A percentile compares a stretch with the other conserved stretches of the same genome.
Evolutionary conservation across 2,888 invertebrate species (phyloP).

Genomic region (Tipula unca): DNA sequence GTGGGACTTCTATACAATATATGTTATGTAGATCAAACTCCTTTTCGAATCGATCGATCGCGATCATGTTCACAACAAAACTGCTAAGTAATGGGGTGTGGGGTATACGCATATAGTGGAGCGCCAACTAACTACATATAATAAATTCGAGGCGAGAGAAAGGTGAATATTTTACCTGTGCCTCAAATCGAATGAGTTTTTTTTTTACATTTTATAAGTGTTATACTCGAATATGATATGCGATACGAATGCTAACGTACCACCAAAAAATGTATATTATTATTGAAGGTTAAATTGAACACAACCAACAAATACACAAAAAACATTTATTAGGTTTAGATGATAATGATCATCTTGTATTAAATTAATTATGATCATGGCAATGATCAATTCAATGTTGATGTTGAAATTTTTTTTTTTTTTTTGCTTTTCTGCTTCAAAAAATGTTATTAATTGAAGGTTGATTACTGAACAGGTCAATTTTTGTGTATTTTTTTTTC

Average conservation of each 20-base stretch:
- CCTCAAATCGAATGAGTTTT: not conserved
- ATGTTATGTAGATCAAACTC: not conserved
- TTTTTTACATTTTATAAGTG: no score
- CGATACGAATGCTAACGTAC: not conserved
- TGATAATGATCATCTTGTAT: constrained; percentile 14
- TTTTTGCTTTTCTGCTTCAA: not conserved
- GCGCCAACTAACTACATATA: not conserved
- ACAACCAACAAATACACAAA: not conserved
- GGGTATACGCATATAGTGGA: not conserved
- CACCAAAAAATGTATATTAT: not conserved
- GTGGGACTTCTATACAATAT: not conserved
- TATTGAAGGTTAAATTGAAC: not conserved
- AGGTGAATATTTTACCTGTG: constrained; percentile 3
- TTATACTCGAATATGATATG: no score
- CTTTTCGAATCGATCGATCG: not conserved
- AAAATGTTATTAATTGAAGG: not conserved
- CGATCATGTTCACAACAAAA: not conserved
- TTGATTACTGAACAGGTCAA: not conserved
- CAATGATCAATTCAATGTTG: constrained; percentile 8
- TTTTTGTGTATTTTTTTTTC: not conserved
- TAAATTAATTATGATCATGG: constrained; percentile 14
- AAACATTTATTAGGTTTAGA: constrained; percentile 9
- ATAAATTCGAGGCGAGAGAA: not conserved
- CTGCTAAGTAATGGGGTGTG: not conserved
- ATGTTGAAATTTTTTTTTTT: not conserved